Evolutionary conservation across 2,888 invertebrate genomes (phyloP).

Genomic region (Cheiracanthium punctorium): DNA sequence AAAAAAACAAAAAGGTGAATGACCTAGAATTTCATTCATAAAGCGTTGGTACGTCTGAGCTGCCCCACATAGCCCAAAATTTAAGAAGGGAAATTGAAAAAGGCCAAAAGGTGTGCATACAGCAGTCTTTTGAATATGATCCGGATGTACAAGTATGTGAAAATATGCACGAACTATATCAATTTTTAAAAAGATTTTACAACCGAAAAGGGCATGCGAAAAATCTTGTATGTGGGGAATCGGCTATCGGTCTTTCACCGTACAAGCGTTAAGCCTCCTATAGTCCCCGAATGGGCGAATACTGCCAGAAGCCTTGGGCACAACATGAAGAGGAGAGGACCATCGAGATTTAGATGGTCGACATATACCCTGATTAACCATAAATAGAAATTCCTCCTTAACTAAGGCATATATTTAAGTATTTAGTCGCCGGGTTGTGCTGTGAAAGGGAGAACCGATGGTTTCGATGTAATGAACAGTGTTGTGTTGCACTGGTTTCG

Average conservation of each 20-base stretch:
- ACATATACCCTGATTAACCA: not conserved
- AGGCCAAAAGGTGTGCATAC: not conserved
- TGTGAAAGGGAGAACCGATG: not conserved
- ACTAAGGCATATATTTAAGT: not conserved
- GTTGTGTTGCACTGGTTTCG: not conserved
- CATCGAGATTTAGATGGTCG: too few relatives aligned
- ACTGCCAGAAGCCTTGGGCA: not conserved
- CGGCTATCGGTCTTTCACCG: not conserved
- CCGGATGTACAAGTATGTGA: not conserved
- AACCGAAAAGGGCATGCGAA: not conserved
- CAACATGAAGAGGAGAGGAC: constrained; percentile 23
- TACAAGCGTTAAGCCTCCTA: constrained; percentile 69
- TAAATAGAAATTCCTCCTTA: not conserved
- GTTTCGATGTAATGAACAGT: not conserved
- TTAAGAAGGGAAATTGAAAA: not conserved
- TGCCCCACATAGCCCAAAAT: not conserved
- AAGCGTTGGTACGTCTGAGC: not conserved
- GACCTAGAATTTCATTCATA: not conserved
- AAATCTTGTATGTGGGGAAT: constrained; percentile 1
- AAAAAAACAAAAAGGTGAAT: not conserved
- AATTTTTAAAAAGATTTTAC: not conserved
- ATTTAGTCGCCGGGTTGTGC: not conserved
- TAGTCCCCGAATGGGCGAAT: constrained; percentile 75
- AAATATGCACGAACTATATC: not conserved
- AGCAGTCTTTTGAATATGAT: not conserved